phyloP scores from a whole-genome alignment of 1,140 invertebrate genomes.

The Leptinotarsa undecemlineata region DNA sequence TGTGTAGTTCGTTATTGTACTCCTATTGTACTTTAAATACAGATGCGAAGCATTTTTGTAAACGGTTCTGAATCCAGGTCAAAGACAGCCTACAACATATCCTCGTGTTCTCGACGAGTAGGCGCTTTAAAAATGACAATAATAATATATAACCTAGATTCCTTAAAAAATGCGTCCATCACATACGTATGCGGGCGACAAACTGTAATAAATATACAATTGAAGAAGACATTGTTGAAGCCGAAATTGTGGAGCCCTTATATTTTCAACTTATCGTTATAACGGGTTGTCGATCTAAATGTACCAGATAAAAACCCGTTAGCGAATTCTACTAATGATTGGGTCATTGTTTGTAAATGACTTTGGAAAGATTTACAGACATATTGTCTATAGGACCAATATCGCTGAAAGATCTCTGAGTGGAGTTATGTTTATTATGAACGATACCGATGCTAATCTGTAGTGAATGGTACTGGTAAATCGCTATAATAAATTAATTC shows the following conservation, averaged over 20 bases:
- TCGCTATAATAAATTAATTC: no score
- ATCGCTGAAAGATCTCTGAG: not conserved
- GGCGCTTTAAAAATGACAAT: conserved; percentile 8
- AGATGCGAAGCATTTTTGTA: not conserved
- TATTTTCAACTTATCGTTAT: conserved; percentile 16
- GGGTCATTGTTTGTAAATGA: conserved; percentile 22
- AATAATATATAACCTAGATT: conserved; percentile 13
- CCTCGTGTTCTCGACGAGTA: not conserved
- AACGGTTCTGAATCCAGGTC: not conserved
- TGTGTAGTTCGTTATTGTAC: no score
- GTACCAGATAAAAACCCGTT: conserved; percentile 19
- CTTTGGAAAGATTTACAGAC: conserved; percentile 12
- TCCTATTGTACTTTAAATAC: no score
- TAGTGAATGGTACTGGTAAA: no score
- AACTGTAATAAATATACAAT: conserved; percentile 15
- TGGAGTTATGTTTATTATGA: no score
- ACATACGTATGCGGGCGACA: conserved; percentile 11
- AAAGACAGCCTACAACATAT: not conserved
- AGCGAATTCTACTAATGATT: conserved; percentile 16
- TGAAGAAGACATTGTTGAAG: conserved; percentile 10
- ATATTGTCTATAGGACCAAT: conserved; percentile 9
- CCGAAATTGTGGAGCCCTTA: conserved; percentile 17
- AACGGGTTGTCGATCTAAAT: conserved; percentile 12
- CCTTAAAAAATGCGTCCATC: conserved; percentile 7
- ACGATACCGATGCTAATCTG: no score